phyloP scores from a whole-genome alignment of 30 jellyfish, hydroid and myxozoan species.

The Calvadosia cruxmelitensis region DNA sequence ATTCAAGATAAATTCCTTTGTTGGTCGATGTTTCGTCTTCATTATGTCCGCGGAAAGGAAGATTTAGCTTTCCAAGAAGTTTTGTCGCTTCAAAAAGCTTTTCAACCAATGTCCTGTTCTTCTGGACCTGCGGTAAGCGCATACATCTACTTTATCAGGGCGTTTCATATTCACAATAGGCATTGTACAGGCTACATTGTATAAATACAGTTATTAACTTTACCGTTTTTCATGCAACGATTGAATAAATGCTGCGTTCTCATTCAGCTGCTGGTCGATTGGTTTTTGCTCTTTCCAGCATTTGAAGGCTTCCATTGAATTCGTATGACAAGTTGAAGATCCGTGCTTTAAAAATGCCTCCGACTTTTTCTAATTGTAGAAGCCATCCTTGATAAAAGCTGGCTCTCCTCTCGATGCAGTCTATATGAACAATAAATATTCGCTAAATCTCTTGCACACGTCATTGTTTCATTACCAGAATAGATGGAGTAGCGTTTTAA shows the following conservation, averaged over 20 bases:
- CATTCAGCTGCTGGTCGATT: conserved; percentile 4
- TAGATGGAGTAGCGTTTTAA: too few relatives aligned
- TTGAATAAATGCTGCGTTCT: conserved; percentile 1
- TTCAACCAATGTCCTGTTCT: conserved; percentile 3
- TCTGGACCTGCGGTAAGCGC: neutral
- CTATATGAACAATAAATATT: neutral
- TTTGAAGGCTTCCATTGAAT: conserved; percentile 6
- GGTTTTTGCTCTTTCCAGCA: conserved; percentile 11
- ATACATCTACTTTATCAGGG: neutral
- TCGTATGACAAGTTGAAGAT: conserved; percentile 3
- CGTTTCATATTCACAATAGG: neutral
- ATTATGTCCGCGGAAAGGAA: conserved; percentile 28
- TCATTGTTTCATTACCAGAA: too few relatives aligned
- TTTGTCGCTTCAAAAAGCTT: conserved; percentile 5
- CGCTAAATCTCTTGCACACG: too few relatives aligned
- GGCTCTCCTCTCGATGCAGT: conserved; percentile 7
- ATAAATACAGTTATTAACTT: neutral
- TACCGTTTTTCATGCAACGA: conserved; percentile 7
- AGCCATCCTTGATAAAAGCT: conserved; percentile 8
- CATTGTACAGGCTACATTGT: neutral
- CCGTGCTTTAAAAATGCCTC: conserved; percentile 6
- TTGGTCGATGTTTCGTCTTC: conserved; percentile 16
- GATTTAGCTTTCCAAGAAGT: conserved; percentile 5
- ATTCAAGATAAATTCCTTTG: conserved; percentile 15
- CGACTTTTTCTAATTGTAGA: conserved; percentile 13